Evolutionary conservation across 2,113 vertebrate genomes (phyloP).

Genomic region (Myanophis thanlyinensis): DNA sequence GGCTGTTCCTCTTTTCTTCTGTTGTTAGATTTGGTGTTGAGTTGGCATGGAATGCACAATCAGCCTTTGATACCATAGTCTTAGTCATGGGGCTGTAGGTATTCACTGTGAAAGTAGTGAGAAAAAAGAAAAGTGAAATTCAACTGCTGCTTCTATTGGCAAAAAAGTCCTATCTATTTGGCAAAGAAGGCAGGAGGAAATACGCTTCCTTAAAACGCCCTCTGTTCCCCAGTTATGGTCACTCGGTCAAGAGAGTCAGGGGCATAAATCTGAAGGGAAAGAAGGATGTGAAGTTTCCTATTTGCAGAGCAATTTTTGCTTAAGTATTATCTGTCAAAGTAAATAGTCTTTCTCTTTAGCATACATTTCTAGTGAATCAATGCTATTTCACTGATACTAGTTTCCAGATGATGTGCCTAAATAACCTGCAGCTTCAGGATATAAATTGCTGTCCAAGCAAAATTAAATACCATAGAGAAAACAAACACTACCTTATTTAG

Average conservation of each 20-base stretch:
- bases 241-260: background rate
- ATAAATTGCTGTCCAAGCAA: background rate
- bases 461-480: background rate
- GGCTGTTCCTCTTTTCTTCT: background rate
- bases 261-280: background rate
- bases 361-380: background rate
- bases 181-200: background rate
- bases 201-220: background rate
- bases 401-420: background rate
- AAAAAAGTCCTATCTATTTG: background rate
- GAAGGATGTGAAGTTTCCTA: background rate
- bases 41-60: background rate
- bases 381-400: background rate
- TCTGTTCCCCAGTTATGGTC: background rate
- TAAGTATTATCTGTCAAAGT: background rate
- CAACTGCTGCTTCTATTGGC: background rate
- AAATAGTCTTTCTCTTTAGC: background rate
- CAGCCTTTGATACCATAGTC: background rate
- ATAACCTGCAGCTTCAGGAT: background rate
- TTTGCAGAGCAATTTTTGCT: background rate
- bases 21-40: background rate
- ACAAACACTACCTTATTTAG: background rate
- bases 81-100: background rate
- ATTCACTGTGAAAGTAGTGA: background rate
- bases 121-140: background rate